Evolutionary conservation across 1,140 invertebrate genomes (phyloP).

Genomic region (Calephelis virginiensis): DNA sequence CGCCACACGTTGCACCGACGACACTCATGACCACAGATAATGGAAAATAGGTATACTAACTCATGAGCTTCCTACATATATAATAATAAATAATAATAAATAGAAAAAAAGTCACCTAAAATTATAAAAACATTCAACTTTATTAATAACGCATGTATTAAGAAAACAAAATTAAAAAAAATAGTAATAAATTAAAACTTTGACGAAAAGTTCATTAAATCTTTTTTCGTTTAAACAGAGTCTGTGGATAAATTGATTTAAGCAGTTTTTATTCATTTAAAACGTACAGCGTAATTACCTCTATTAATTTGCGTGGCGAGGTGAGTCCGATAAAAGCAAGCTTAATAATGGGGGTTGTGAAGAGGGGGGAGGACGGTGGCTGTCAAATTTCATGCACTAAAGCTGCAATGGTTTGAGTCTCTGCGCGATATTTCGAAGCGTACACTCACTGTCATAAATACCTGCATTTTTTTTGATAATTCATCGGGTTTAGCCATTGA

Average conservation of each 20-base stretch:
- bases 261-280: slow-evolving; percentile 47
- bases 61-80: too few relatives aligned
- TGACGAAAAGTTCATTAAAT: slow-evolving; percentile 48
- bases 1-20: too few relatives aligned
- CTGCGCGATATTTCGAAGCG: slow-evolving; percentile 37
- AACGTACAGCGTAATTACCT: slow-evolving; percentile 42
- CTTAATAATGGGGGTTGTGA: slow-evolving; percentile 39
- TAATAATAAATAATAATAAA: too few relatives aligned
- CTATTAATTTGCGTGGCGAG: slow-evolving; percentile 51
- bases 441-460: slow-evolving; percentile 32
- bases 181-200: slow-evolving; percentile 17
- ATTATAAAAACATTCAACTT: too few relatives aligned
- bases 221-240: slow-evolving; percentile 40
- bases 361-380: slow-evolving; percentile 32
- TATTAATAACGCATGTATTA: too few relatives aligned
- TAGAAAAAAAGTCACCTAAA: too few relatives aligned
- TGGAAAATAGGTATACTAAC: too few relatives aligned
- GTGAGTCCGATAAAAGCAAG: slow-evolving; percentile 49
- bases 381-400: slow-evolving; percentile 62
- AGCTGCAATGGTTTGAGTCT: slow-evolving; percentile 46
- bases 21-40: too few relatives aligned
- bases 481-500: not conserved
- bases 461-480: not conserved
- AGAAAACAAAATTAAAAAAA: not conserved
- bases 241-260: slow-evolving; percentile 33